Evolutionary conservation across 2,888 invertebrate species (phyloP).

Genomic region (Synanthedon myopaeformis): DNA sequence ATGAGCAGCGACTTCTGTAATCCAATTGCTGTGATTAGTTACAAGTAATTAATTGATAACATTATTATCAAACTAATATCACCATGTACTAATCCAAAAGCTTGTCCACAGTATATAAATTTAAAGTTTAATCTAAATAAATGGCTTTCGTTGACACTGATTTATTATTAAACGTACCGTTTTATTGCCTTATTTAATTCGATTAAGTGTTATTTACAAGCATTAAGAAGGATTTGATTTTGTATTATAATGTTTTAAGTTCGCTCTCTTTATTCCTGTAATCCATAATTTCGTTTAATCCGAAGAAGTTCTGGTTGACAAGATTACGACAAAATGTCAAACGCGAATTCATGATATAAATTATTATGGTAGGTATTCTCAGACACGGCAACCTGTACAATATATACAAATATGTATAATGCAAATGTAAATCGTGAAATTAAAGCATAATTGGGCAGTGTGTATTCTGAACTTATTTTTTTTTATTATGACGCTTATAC

Average conservation of each 20-base stretch:
- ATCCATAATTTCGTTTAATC: neutral
- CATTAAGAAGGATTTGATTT: slow-evolving; percentile 5
- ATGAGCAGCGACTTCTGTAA: too few relatives aligned
- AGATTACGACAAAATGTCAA: neutral
- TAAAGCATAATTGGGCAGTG: too few relatives aligned
- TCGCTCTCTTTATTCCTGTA: neutral
- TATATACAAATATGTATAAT: too few relatives aligned
- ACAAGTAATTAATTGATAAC: neutral
- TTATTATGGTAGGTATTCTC: neutral
- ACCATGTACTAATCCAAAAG: neutral
- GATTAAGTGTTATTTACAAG: slow-evolving; percentile 7
- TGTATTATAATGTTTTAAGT: neutral
- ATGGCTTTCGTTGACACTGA: slow-evolving; percentile 1
- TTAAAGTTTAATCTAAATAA: neutral
- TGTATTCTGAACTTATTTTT: too few relatives aligned
- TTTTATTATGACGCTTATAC: too few relatives aligned
- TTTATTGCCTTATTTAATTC: slow-evolving; percentile 6
- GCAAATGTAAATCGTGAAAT: too few relatives aligned
- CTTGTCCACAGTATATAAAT: neutral
- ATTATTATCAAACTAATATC: neutral
- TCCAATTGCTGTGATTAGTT: too few relatives aligned
- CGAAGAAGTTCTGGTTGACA: neutral
- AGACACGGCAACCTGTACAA: too few relatives aligned
- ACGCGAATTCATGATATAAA: neutral
- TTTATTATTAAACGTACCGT: slow-evolving; percentile 4